phyloP scores from a whole-genome alignment of 2,888 invertebrate species.

The Drosophila hamatofila region DNA sequence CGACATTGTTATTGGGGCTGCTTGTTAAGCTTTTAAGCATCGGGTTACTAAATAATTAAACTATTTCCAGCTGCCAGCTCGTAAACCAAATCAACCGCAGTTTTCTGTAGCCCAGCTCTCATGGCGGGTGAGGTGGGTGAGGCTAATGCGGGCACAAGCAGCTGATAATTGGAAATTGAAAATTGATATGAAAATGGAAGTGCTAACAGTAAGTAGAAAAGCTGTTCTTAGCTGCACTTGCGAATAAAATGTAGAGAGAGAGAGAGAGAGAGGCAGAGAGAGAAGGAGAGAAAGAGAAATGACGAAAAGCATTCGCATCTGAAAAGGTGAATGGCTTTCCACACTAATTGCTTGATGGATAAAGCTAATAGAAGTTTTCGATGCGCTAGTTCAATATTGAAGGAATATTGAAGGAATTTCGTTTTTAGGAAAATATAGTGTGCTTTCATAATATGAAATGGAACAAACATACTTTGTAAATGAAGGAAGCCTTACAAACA shows the following conservation, averaged over 20 bases:
- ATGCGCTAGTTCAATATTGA: neutral
- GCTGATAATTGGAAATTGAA: constrained; percentile 14
- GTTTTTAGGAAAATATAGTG: neutral
- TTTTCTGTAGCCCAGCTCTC: constrained; percentile 10
- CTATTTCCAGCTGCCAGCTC: constrained; percentile 58
- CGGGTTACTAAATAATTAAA: constrained; percentile 74
- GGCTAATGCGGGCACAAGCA: neutral
- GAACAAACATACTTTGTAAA: neutral
- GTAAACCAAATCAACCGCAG: constrained; percentile 58
- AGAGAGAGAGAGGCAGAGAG: neutral
- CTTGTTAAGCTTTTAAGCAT: constrained; percentile 68
- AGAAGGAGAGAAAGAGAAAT: neutral
- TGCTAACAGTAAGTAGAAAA: neutral
- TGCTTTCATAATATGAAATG: neutral
- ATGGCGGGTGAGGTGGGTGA: neutral
- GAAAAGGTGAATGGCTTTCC: neutral
- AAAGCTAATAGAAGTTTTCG: neutral
- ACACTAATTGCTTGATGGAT: neutral
- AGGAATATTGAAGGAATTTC: neutral
- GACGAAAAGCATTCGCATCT: neutral
- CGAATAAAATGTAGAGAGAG: neutral
- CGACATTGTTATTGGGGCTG: constrained; percentile 36
- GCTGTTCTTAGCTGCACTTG: neutral
- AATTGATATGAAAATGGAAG: constrained; percentile 20
- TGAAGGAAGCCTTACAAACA: neutral